A percentile compares a stretch with the other conserved stretches of the same genome.
Evolutionary conservation across 1,140 invertebrate genomes (phyloP).

Genomic region (Streblospio benedicti): DNA sequence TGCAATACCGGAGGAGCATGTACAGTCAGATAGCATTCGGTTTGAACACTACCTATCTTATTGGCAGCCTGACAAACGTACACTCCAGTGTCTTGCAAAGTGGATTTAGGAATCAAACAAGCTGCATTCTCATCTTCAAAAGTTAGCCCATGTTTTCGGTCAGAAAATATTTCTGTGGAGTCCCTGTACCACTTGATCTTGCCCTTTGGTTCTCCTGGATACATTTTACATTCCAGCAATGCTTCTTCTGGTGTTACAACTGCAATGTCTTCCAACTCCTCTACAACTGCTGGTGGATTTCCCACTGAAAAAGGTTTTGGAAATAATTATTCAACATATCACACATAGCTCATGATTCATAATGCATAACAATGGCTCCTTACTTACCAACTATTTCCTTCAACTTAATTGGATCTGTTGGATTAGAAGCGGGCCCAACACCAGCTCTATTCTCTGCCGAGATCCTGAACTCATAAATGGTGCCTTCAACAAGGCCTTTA

Average conservation of each 20-base stretch:
- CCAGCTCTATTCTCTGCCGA: conserved; percentile 95
- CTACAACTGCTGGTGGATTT: conserved; percentile 15
- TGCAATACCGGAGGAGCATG: conserved; percentile 38
- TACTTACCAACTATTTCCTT: conserved; percentile 64
- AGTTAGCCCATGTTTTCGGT: conserved; percentile 4
- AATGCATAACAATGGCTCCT: not conserved
- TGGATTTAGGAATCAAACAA: conserved; percentile 38
- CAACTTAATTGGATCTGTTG: conserved; percentile 56
- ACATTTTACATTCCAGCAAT: conserved; percentile 10
- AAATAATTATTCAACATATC: conserved; percentile 24
- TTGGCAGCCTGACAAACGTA: conserved; percentile 35
- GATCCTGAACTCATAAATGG: conserved; percentile 94
- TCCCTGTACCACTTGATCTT: conserved; percentile 16
- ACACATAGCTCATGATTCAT: not conserved
- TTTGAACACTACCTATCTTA: conserved; percentile 37
- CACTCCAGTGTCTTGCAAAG: conserved; percentile 35
- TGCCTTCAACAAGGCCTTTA: conserved; percentile 72
- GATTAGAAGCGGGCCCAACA: conserved; percentile 83
- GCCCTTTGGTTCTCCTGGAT: conserved; percentile 12
- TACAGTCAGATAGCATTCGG: conserved; percentile 37
- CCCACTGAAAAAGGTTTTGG: conserved; percentile 18
- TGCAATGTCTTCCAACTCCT: conserved; percentile 9
- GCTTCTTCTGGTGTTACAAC: conserved; percentile 15
- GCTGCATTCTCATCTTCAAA: conserved; percentile 26
- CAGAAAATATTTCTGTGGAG: not conserved